Conservation (phyloP, 2,888 invertebrate species). For the Cyrtodaria siliqua region DNA sequence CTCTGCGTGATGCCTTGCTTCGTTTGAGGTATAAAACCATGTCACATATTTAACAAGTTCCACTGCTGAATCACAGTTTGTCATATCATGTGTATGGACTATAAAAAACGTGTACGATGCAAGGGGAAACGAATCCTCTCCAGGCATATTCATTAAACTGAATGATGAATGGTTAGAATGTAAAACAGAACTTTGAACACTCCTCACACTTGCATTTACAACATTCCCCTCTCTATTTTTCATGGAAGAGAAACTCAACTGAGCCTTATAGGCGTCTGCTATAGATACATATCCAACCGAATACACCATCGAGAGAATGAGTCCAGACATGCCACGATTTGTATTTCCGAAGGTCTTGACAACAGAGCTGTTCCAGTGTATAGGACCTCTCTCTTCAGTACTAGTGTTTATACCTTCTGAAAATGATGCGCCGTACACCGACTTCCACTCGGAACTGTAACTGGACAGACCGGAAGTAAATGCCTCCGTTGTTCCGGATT, state of each 20-base stretch:
- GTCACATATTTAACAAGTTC: conserved; percentile 80
- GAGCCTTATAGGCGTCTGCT: conserved; percentile 64
- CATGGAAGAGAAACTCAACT: conserved; percentile 67
- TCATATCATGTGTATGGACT: conserved; percentile 62
- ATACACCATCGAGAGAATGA: conserved; percentile 71
- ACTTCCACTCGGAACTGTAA: conserved; percentile 74
- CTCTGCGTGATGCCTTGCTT: conserved; percentile 56
- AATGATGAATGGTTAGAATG: conserved; percentile 34
- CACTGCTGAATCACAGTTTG: conserved; percentile 72
- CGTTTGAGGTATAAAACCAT: conserved; percentile 73
- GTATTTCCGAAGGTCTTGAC: conserved; percentile 68
- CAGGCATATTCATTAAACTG: conserved; percentile 61
- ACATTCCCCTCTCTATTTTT: conserved; percentile 68
- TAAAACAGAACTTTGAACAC: conserved; percentile 75
- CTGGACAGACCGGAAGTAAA: conserved; percentile 78
- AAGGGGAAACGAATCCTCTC: conserved; percentile 75
- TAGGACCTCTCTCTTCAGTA: conserved; percentile 15
- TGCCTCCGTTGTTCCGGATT: conserved; percentile 81
- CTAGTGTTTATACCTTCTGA: conserved; percentile 52
- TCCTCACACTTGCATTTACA: conserved; percentile 51
- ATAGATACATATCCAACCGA: conserved; percentile 80
- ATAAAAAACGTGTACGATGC: conserved; percentile 81
- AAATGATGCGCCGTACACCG: conserved; percentile 71
- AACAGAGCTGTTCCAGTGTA: conserved; percentile 67
- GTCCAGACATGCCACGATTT: conserved; percentile 73